Evolutionary conservation across 2,888 invertebrate species (phyloP).

Genomic region (Latrodectus hesperus): DNA sequence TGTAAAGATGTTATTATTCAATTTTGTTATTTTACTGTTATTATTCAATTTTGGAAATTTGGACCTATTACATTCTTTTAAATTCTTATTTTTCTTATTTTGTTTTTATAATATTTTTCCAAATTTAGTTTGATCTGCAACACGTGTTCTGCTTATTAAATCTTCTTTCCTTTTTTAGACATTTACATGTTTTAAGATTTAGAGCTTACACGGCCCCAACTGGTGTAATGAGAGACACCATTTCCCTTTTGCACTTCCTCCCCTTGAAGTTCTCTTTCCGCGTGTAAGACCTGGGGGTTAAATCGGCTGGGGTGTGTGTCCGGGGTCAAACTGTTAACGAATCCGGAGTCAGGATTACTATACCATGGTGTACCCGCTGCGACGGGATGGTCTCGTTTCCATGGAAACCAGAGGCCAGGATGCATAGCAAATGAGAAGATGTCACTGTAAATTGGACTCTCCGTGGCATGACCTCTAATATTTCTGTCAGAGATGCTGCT

Average conservation of each 20-base stretch:
- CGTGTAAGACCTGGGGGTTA: constrained; percentile 3
- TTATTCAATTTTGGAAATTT: no score
- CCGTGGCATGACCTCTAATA: constrained; percentile 26
- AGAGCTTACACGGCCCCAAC: constrained; percentile 16
- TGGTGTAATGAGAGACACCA: constrained; percentile 30
- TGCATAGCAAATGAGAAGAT: constrained; percentile 68
- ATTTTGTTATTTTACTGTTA: no score
- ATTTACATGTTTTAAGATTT: constrained; percentile 28
- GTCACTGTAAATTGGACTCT: constrained; percentile 61
- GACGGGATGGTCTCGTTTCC: constrained; percentile 51
- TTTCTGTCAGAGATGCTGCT: constrained; percentile 50
- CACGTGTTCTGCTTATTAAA: no score
- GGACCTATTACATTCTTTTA: no score
- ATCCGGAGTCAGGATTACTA: constrained; percentile 49
- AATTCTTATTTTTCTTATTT: no score
- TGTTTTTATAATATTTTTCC: no score
- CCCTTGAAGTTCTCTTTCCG: constrained; percentile 4
- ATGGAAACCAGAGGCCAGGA: constrained; percentile 56
- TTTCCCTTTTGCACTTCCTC: background rate
- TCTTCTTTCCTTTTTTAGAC: no score
- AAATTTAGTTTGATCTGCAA: no score
- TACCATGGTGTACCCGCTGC: constrained; percentile 28
- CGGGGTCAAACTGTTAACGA: constrained; percentile 63
- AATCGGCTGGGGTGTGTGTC: constrained; percentile 27
- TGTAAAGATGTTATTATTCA: no score